Conservation (phyloP, 2,113 vertebrate species). For the Plotosus lineatus region DNA sequence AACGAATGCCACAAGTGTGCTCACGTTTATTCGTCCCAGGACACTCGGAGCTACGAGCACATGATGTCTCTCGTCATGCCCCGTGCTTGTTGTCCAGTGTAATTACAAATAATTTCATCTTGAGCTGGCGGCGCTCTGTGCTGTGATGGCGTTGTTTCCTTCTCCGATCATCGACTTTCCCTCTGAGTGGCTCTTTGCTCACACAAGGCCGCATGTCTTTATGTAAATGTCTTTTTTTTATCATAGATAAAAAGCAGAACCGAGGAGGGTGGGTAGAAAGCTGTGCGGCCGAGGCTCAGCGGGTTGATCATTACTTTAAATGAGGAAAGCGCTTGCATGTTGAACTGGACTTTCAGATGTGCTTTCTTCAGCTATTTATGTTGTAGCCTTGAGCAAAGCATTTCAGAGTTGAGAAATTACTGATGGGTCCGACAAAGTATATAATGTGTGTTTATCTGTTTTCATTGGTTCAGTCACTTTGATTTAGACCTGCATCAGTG, state of each 20-base stretch:
- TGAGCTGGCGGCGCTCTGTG: constrained; percentile 21
- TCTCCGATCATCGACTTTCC: neutral
- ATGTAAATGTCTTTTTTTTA: neutral
- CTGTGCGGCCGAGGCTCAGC: constrained; percentile 7
- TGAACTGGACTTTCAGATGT: neutral
- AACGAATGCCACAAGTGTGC: neutral
- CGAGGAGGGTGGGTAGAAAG: neutral
- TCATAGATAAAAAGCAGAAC: neutral
- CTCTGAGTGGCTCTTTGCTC: constrained; percentile 8
- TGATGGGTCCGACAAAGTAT: neutral
- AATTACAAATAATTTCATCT: constrained; percentile 28
- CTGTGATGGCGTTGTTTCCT: constrained; percentile 8
- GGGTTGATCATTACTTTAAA: neutral
- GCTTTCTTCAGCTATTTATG: neutral
- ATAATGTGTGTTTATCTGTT: neutral
- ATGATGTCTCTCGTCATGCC: neutral
- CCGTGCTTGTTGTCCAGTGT: constrained; percentile 15
- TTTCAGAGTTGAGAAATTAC: neutral
- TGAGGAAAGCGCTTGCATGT: neutral
- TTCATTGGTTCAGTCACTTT: neutral
- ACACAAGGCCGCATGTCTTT: neutral
- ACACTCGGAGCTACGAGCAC: constrained; percentile 6
- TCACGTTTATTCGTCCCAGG: neutral
- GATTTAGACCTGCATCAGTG: neutral
- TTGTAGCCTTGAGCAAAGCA: neutral